These are phyloP conservation scores for Acropternis orthonyx DNA, from an alignment of 2,797 vertebrate species.

Conservation along the genomic window DNA sequence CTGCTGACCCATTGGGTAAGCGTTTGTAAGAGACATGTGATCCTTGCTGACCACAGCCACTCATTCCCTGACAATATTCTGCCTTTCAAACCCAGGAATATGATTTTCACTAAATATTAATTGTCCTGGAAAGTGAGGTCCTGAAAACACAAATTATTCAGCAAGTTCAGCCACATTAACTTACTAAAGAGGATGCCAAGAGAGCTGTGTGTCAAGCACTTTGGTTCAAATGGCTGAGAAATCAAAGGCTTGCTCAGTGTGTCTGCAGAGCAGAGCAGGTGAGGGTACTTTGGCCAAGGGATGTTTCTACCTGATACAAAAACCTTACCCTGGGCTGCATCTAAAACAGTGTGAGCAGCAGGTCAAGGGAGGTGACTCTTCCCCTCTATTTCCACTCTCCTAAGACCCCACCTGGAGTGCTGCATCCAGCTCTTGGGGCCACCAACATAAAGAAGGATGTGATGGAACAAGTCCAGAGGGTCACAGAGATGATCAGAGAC, in stretches of 20 bases:
- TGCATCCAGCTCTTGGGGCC: background rate
- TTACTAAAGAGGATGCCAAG: background rate
- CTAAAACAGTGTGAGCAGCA: background rate
- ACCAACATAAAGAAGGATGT: background rate
- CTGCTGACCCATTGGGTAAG: background rate
- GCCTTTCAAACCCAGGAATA: background rate
- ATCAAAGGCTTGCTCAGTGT: background rate
- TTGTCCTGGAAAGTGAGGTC: background rate
- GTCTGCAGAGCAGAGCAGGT: background rate
- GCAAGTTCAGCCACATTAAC: background rate
- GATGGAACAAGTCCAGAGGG: background rate
- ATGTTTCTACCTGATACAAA: background rate
- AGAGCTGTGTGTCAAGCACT: background rate
- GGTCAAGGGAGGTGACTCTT: background rate
- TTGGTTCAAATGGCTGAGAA: rapidly evolving
- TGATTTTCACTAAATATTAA: constrained; percentile 33
- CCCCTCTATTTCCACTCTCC: background rate
- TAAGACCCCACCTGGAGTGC: background rate
- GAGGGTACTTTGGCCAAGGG: background rate
- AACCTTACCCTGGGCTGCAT: background rate
- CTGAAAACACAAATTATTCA: constrained; percentile 34
- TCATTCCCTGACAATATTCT: background rate
- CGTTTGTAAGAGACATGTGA: rapidly evolving
- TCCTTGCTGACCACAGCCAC: background rate
- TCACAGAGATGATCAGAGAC: background rate